A percentile compares a stretch with the other conserved stretches of the same genome.
Evolutionary conservation across 2,113 vertebrate genomes (phyloP).

Genomic region (Labeo catla): DNA sequence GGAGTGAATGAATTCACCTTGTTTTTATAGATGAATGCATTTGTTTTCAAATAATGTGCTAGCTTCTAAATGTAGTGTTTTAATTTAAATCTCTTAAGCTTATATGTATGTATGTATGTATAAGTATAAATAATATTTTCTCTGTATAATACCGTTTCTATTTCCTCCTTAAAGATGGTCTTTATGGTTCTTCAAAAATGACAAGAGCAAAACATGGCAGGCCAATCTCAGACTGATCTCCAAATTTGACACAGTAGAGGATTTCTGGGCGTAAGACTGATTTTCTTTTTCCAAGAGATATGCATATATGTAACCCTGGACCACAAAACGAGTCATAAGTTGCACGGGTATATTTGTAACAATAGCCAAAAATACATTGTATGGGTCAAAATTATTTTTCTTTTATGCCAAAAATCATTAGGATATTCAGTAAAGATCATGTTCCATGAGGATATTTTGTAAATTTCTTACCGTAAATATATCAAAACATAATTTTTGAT

Average conservation of each 20-base stretch:
- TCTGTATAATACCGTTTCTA: constrained; percentile 21
- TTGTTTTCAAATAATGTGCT: background rate
- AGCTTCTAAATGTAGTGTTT: background rate
- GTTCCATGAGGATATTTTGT: no score
- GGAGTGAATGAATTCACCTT: background rate
- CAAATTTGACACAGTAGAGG: constrained; percentile 98
- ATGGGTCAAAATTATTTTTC: no score
- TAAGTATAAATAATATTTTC: background rate
- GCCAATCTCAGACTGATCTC: constrained; percentile 98
- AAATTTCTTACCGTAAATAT: no score
- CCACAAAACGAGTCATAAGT: no score
- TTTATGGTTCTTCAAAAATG: constrained; percentile 99
- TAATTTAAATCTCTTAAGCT: no score
- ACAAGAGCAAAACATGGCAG: constrained; percentile 99
- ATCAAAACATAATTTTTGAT: no score
- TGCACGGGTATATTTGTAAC: no score
- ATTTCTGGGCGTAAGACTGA: constrained; percentile 99
- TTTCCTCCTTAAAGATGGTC: constrained; percentile 85
- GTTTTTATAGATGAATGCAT: background rate
- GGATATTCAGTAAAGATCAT: no score
- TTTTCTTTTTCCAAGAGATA: constrained; percentile 19
- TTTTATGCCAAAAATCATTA: no score
- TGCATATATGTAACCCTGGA: background rate
- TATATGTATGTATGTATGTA: no score
- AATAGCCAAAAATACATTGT: no score